These are phyloP conservation scores for Cyphomyrus plagiostoma DNA, from an alignment of 2,113 vertebrate species.

Conservation along the genomic window DNA sequence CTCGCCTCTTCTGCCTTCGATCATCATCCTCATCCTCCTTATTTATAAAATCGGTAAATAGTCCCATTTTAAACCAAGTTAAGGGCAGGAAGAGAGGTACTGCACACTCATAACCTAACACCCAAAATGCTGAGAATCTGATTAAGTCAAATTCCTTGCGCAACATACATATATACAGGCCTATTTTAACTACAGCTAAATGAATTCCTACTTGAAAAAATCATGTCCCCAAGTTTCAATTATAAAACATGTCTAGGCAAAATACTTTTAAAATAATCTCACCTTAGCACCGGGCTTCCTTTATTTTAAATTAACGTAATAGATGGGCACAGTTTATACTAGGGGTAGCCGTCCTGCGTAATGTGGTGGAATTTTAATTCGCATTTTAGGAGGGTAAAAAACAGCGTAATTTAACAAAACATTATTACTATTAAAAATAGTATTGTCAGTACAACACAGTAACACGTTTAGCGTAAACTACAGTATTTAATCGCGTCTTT, in stretches of 20 bases:
- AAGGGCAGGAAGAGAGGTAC: background rate
- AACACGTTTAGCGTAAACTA: background rate
- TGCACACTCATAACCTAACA: background rate
- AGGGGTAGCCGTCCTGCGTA: background rate
- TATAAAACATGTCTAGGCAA: background rate
- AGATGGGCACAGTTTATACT: background rate
- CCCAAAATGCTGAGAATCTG: background rate
- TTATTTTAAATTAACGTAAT: background rate
- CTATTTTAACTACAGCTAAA: background rate
- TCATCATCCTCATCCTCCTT: conserved; percentile 59
- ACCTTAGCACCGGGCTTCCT: background rate
- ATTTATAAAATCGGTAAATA: conserved; percentile 15
- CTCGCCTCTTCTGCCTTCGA: conserved; percentile 73
- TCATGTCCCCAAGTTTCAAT: background rate
- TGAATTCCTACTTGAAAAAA: background rate
- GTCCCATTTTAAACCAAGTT: conserved; percentile 11
- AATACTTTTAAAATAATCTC: background rate
- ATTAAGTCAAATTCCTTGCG: background rate
- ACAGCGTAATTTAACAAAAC: background rate
- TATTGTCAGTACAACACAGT: background rate
- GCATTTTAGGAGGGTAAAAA: background rate
- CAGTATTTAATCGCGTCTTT: background rate
- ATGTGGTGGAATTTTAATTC: background rate
- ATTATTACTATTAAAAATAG: background rate
- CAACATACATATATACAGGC: background rate